Evolutionary conservation across 2,113 vertebrate species (phyloP), one percentile per base, ranked within the genome.

Genomic region (Boleophthalmus pectinirostris): DNA sequence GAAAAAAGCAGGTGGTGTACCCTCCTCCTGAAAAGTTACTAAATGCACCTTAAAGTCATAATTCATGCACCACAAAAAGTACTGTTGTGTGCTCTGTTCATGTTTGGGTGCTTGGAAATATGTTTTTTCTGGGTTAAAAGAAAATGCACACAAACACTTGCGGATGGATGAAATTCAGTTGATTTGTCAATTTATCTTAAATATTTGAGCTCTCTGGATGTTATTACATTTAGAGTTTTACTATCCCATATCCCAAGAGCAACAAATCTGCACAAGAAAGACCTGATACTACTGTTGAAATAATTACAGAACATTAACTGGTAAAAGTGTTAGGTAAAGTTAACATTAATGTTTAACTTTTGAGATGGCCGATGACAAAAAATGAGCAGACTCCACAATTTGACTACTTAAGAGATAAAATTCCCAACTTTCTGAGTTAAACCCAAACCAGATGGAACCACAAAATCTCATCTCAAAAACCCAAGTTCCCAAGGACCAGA

Each of bases 61-160:
- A 43, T 43, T 43, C 9, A 43, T 43, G 38, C 38, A 43, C 38
- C 38, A 43, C 7, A 9, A 43, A 43, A 43, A 38, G 6, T 3
- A 43, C 8, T 43, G 38, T 43, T 43, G 38, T 15, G 2, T 38
- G 24, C 23, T 35, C 23, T 68, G 47, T 49, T 49, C 47, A 16
- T 49, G 15, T 49, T 49, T 49, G 15, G 47, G 47, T 56, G 74
- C 80, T 70, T 75, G 51, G 24, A 38, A 38, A 38, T 38, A 38
- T 35, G 33, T 35, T 35, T 68, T 72, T 76, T 69, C n/a, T 43
- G 67, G 72, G 80, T 72, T 76, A 14, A 15, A n/a, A n/a, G n/a
- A 16, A 15, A 15, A 49, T 5, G 14, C 15, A 49, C 0, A 16
- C 3, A 4, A 49, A 49, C 15, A 15, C 47, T 49, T 3, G 45